Conservation (phyloP, 1,140 invertebrate species). For the Conopomorpha cramerella region DNA sequence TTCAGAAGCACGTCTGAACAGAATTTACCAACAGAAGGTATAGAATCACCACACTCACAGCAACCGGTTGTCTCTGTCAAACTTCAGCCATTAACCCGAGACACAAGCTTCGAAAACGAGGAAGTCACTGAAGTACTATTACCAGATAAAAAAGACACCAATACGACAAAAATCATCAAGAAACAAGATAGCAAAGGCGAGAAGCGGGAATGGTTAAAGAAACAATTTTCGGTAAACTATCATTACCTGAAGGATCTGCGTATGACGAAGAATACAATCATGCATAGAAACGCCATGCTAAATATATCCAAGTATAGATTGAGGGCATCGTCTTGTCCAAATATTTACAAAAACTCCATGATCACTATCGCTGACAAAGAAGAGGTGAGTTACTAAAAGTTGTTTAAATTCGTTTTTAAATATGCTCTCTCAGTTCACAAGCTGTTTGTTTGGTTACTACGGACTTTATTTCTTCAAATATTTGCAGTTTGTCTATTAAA, state of each 20-base stretch:
- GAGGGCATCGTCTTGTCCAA: constrained; percentile 85
- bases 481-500: no score
- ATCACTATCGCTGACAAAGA: constrained; percentile 79
- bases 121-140: not conserved
- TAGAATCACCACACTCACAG: constrained; percentile 22
- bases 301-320: constrained; percentile 81
- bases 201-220: constrained; percentile 61
- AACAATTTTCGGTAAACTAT: constrained; percentile 66
- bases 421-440: not conserved
- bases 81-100: constrained; percentile 22
- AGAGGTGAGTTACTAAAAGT: constrained; percentile 63
- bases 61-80: constrained; percentile 62
- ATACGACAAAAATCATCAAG: constrained; percentile 21
- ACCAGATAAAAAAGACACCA: constrained; percentile 24
- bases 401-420: not conserved
- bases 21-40: constrained; percentile 28
- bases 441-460: no score
- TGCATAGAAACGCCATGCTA: constrained; percentile 81
- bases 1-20: constrained; percentile 64
- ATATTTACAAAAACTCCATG: constrained; percentile 90
- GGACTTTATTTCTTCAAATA: no score
- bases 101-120: not conserved
- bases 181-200: constrained; percentile 47
- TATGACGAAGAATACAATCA: constrained; percentile 79
- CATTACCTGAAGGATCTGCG: constrained; percentile 77